Percentiles rank a stretch among this genome's conserved stretches.
phyloP scores from a whole-genome alignment of 2,888 invertebrate species.

The Drosophila nr. perissopoda region DNA sequence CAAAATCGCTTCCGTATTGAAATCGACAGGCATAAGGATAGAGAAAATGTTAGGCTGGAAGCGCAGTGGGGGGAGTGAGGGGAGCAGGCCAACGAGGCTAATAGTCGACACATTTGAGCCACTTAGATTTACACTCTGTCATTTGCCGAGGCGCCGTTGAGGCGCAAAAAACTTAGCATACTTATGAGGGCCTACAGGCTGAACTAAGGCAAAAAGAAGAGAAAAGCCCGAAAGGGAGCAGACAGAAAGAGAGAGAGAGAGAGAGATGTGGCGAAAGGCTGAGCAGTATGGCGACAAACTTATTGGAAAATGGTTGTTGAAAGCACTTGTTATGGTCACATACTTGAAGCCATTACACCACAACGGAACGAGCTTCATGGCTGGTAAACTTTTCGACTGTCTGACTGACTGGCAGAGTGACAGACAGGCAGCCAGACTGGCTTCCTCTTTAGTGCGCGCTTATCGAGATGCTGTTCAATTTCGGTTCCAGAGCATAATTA shows the following conservation, averaged over 20 bases:
- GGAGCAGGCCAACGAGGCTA: slow-evolving; percentile 43
- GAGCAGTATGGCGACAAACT: slow-evolving; percentile 63
- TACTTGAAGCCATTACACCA: slow-evolving; percentile 53
- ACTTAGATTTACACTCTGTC: slow-evolving; percentile 75
- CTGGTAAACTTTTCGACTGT: slow-evolving; percentile 8
- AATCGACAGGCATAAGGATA: slow-evolving; percentile 27
- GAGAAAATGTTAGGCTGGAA: not conserved
- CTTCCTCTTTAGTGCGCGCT: slow-evolving; percentile 45
- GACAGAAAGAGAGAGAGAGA: not conserved
- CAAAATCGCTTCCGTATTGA: slow-evolving; percentile 73
- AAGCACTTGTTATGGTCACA: slow-evolving; percentile 69
- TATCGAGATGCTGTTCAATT: slow-evolving; percentile 59
- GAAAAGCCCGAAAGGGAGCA: not conserved
- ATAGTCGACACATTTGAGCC: slow-evolving; percentile 77
- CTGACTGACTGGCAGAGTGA: slow-evolving; percentile 6
- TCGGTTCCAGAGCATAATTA: slow-evolving; percentile 61
- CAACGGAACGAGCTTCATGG: slow-evolving; percentile 38
- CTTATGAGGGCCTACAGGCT: slow-evolving; percentile 66
- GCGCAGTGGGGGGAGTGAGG: not conserved
- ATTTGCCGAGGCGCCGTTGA: slow-evolving; percentile 72
- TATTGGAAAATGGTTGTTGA: slow-evolving; percentile 74
- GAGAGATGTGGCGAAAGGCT: not conserved
- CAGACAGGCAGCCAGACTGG: slow-evolving; percentile 10
- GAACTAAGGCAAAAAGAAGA: slow-evolving; percentile 4
- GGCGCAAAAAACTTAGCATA: slow-evolving; percentile 74